Evolutionary conservation across 2,113 vertebrate genomes (phyloP), one percentile per base, ranked within the genome.

Genomic region (Picathartes gymnocephalus): DNA sequence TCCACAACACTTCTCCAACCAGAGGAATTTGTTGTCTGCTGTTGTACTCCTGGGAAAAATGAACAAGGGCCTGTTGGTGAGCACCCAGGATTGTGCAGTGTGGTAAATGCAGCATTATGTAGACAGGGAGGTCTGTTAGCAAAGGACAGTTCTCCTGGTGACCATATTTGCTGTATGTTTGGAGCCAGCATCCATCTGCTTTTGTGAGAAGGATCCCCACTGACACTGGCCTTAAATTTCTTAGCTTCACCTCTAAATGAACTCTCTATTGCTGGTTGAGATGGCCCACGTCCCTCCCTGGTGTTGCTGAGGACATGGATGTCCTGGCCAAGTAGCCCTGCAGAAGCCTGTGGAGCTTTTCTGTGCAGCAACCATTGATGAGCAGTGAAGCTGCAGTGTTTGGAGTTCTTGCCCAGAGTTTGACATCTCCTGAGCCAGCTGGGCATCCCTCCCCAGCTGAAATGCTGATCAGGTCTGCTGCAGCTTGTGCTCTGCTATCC

Each of bases 241-340:
- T 61, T 45, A 11, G 9, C 16, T 58, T 66, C 44, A 18, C 23
- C 47, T 42, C 69, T 35, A 15, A n/a, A 13, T 31, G 19, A 25
- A 6, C 12, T 47, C 16, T 54, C 23, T 73, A 4, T 18, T 68
- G 4, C 56, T 15, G 25, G n/a, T 20, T 70, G 35, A 70, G 83
- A 12, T 28, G 42, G 24, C 66, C 40, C 20, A 17, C 3, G 0
- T 53, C 35, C 16, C 58, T 77, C 30, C 50, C 17, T 0, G 0
- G 28, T 70, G 70, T 47, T 6, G 1, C 50, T 30, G 54, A 33
- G 25, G 64, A 35, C 1, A 0, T 15, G 37, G 28, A 35, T 1
- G 1, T 51, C 58, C 69, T 90, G 56, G 42, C 56, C 37, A 13
- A 3, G 5, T 1, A 44, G 45, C 31, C 10, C 70, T 54, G 51